These are phyloP conservation scores for Cyanoliseus patagonus DNA, from an alignment of 2,113 vertebrate genomes.

Conservation along the genomic window DNA sequence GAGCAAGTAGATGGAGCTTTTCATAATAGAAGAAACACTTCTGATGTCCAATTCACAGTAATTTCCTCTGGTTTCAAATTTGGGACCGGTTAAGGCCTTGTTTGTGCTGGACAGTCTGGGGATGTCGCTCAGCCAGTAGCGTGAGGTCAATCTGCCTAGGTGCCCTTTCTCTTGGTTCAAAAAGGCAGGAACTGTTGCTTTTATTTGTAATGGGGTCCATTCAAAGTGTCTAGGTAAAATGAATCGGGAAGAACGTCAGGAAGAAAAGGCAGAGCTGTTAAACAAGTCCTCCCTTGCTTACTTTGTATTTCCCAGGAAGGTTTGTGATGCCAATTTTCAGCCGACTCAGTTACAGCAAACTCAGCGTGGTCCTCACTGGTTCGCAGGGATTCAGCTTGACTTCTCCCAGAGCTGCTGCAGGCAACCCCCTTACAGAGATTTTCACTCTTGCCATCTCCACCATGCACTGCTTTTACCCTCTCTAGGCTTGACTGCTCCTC, in stretches of 20 bases:
- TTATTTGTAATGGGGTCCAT: neutral
- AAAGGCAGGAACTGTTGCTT: neutral
- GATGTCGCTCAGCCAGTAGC: neutral
- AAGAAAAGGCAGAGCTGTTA: neutral
- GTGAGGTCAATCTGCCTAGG: fast-evolving
- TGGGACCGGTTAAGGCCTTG: neutral
- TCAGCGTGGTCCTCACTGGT: neutral
- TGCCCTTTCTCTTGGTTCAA: neutral
- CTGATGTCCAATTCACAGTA: neutral
- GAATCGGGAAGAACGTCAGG: neutral
- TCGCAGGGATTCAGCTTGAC: neutral
- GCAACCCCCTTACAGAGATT: neutral
- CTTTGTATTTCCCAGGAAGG: neutral
- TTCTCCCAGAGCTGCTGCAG: fast-evolving
- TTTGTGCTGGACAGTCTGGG: neutral
- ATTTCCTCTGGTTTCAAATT: neutral
- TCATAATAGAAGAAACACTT: neutral
- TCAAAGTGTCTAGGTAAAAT: neutral
- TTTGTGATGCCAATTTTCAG: neutral
- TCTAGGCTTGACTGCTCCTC: fast-evolving
- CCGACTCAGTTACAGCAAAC: neutral
- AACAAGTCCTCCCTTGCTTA: neutral
- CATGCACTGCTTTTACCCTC: neutral
- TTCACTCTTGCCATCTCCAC: neutral
- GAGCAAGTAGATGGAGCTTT: neutral